Base-by-base conservation (phyloP, 2,888 invertebrate species). In the Atherix ibis region DNA sequence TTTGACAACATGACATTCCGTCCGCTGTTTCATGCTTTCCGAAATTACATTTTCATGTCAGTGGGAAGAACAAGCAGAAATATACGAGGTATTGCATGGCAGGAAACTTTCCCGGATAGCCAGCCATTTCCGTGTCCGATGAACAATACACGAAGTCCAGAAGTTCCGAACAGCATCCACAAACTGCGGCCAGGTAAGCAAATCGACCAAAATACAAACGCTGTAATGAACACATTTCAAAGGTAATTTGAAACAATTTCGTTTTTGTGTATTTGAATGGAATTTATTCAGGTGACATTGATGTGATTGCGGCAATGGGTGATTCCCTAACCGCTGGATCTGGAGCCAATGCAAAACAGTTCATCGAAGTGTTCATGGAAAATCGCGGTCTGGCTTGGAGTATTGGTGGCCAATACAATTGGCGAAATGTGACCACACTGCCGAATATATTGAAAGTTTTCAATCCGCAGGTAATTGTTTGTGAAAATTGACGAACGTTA, bases 381-480 rank as follows among this genome's bases (percentile, higher is more conserved):
- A 60, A 62, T 46, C 46, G 62, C 17, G 63, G 62, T 16, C 34
- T 59, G 13, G 51, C 60, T 4, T 61, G 57, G 54, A 49, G 54
- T 15, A 54, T 52, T 38, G 63, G 62, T 49, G 47, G 67, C 2
- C 55, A 64, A 46, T 58, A 51, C 15, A 60, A 54, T 4, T 67
- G 66, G 66, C 49, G 58, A 34, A 51, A 60, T 42, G 61, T 48
- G 37, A 45, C 64, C 13, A 67, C 66, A 2, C 32, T 67, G 14
- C 66, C 67, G 12, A 67, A 70, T 48, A 65, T 70, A 27, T 44
- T 70, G 26, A 66, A 66, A 47, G 65, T 61, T 44, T 73, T 65
- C 49, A 73, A 73, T 51, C 68, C 70, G 1, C 59, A 65, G 31
- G 38, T 45, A 39, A 35, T 27, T 34, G 31, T 13, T 19, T 27